Evolutionary conservation across 2,888 invertebrate genomes (phyloP), one percentile per base, ranked within the genome.

Genomic region (Trichogramma dendrolimi): DNA sequence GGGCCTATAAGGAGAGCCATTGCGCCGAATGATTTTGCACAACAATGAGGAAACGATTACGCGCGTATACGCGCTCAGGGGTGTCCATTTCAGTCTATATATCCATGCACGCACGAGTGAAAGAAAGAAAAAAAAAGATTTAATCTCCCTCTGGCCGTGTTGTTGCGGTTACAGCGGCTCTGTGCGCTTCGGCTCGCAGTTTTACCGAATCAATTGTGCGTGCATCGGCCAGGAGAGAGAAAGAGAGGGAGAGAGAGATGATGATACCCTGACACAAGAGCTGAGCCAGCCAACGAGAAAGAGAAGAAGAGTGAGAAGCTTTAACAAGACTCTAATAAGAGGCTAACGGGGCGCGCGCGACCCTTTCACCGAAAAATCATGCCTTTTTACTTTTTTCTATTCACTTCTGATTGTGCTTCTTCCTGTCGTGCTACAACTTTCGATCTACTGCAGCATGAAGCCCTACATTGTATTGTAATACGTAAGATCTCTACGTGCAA

Each of bases 291-390:
- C 27, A 27, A 27, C 27, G 27, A 27, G 27, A 27, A 27, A 27
- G 72, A 71, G 72, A 73, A 73, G 76, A 75, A 76, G 27, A 76
- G 73, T 73, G 73, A 75, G 73, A 42, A 7, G 41, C 75, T 71
- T 39, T 78, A 79, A 79, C 78, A 78, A 78, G 78, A 68, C 74
- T 77, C 78, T 79, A 78, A 79, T 79, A 78, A 79, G 78, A 79
- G 78, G 78, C 78, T 77, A 79, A 76, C 78, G 76, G 72, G 69
- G 63, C 57, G 52, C 11, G 54, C 49, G 27, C 27, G 27, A 27
- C 27, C 27, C 27, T 27, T 27, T 27, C 27, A 39, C 42, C 27
- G 49, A 6, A 41, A 49, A 49, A 49, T 47, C 42, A 40, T 47
- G 58, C 40, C 46, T 43, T 50, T 43, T 54, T 43, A 43, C 11